phyloP scores from a whole-genome alignment of 2,797 vertebrate species.

The Danionella dracula region DNA sequence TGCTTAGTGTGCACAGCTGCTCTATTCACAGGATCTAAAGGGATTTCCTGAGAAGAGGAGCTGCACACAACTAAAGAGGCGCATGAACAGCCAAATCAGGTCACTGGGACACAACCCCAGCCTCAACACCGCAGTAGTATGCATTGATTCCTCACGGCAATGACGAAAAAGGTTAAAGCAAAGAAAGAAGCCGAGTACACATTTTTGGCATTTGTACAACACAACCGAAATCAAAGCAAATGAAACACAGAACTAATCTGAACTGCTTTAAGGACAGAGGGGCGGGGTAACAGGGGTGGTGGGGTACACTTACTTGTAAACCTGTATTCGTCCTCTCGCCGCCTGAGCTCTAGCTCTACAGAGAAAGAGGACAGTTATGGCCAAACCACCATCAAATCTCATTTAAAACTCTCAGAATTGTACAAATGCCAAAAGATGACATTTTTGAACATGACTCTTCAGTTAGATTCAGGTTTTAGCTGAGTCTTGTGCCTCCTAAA shows the following conservation, averaged over 20 bases:
- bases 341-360: slow-evolving; percentile 89
- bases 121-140: too few species aligned
- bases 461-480: background rate
- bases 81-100: slow-evolving; percentile 1
- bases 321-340: slow-evolving; percentile 91
- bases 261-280: slow-evolving; percentile 2
- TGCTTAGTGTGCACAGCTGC: background rate
- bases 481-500: too few species aligned
- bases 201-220: slow-evolving; percentile 49
- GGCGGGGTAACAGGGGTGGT: slow-evolving; percentile 46
- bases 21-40: background rate
- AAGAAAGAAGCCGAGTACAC: background rate
- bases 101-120: background rate
- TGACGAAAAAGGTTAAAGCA: background rate
- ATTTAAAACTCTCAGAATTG: slow-evolving; percentile 23
- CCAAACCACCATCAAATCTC: background rate
- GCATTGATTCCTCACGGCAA: background rate
- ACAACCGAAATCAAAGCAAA: slow-evolving; percentile 15
- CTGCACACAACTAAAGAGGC: background rate
- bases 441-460: background rate
- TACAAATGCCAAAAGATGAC: slow-evolving; percentile 49
- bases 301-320: slow-evolving; percentile 83
- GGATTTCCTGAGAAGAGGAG: slow-evolving; percentile 12
- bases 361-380: slow-evolving; percentile 71
- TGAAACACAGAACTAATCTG: background rate